Percentiles rank a stretch among this genome's conserved stretches.
Conservation (phyloP, 2,797 vertebrate genomes). For the Capromys pilorides region DNA sequence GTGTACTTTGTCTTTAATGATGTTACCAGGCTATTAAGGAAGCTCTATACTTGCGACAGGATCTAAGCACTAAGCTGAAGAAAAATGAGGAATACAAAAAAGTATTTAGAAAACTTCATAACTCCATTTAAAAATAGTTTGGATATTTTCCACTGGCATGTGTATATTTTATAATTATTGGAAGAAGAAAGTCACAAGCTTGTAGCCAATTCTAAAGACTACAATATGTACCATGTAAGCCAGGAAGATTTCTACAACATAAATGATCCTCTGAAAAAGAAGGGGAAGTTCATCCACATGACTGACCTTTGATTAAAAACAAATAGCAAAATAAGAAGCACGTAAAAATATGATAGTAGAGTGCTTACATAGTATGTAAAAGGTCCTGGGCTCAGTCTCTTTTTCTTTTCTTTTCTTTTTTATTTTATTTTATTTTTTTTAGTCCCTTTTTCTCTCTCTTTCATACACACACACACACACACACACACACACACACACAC, state of each 20-base stretch:
- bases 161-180: constrained; percentile 38
- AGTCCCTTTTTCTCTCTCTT: too few relatives aligned
- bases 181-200: constrained; percentile 41
- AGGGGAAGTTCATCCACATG: constrained; percentile 3
- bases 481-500: background rate
- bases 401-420: background rate
- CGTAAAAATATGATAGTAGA: background rate
- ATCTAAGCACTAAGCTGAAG: constrained; percentile 36
- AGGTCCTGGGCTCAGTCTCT: background rate
- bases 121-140: constrained; percentile 59
- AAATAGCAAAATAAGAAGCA: background rate
- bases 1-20: constrained; percentile 29
- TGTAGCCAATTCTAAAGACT: constrained; percentile 62
- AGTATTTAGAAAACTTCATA: constrained; percentile 51
- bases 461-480: background rate
- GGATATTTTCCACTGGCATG: background rate
- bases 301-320: constrained; percentile 39
- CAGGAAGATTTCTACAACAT: constrained; percentile 47
- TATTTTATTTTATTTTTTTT: too few relatives aligned
- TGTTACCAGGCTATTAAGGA: background rate
- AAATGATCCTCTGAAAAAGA: constrained; percentile 57
- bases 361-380: background rate
- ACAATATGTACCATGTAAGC: background rate
- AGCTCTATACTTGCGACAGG: constrained; percentile 6
- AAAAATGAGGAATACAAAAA: constrained; percentile 40